These are phyloP conservation scores for Misgurnus anguillicaudatus DNA, from an alignment of 2,113 vertebrate species.

Conservation along the genomic window DNA sequence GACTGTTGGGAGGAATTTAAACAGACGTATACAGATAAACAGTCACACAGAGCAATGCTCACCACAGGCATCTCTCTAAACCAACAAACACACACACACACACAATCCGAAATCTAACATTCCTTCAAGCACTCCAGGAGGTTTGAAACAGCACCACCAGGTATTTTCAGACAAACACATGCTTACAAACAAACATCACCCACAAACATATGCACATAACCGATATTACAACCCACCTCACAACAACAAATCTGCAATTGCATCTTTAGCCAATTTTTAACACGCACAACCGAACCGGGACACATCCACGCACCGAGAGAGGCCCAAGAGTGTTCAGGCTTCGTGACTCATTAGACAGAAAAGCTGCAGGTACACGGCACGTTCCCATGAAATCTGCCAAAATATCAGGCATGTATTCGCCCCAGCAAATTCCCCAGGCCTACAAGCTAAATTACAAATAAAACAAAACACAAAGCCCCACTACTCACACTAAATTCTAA, in stretches of 20 bases:
- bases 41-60: conserved; percentile 10
- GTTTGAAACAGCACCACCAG: conserved; percentile 32
- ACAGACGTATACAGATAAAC: background rate
- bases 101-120: background rate
- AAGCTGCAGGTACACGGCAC: conserved; percentile 49
- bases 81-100: conserved; percentile 33
- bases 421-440: conserved; percentile 47
- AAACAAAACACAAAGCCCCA: background rate
- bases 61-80: conserved; percentile 17
- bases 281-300: background rate
- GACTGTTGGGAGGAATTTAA: background rate
- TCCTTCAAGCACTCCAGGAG: conserved; percentile 21
- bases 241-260: background rate
- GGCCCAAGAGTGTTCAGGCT: conserved; percentile 33
- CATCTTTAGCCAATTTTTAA: background rate
- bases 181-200: conserved; percentile 16
- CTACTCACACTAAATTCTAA: no score
- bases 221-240: background rate
- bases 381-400: conserved; percentile 59
- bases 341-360: conserved; percentile 57
- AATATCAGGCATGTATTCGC: conserved; percentile 45
- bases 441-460: background rate
- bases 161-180: conserved; percentile 36
- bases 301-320: conserved; percentile 20
- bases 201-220: background rate